These are phyloP conservation scores for Nyctalus aviator DNA, from an alignment of 2,797 vertebrate species.

Conservation along the genomic window DNA sequence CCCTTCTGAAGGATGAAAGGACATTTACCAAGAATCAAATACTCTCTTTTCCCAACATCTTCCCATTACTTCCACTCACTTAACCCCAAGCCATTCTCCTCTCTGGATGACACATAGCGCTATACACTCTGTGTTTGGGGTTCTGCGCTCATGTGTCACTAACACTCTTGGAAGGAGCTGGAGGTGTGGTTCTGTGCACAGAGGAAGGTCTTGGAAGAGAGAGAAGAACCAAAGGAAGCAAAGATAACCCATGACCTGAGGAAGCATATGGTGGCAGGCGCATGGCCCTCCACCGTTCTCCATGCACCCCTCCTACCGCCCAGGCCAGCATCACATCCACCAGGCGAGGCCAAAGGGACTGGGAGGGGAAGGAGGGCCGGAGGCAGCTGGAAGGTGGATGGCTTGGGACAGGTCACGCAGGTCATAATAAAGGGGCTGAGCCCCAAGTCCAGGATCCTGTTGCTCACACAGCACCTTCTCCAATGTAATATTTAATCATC, in stretches of 20 bases:
- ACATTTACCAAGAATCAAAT: constrained; percentile 58
- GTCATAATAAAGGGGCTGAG: neutral
- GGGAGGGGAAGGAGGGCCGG: neutral
- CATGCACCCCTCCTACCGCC: rapidly evolving
- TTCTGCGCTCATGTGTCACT: neutral
- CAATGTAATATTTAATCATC: rapidly evolving
- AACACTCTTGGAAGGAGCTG: neutral
- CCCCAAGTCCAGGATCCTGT: no score
- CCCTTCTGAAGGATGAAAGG: constrained; percentile 21
- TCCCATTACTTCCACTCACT: neutral
- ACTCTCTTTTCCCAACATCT: neutral
- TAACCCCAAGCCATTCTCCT: constrained; percentile 54
- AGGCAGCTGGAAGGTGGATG: rapidly evolving
- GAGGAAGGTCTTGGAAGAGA: neutral
- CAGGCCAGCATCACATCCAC: no score
- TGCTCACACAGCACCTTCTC: no score
- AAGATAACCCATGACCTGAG: rapidly evolving
- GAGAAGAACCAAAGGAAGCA: neutral
- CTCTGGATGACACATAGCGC: constrained; percentile 40
- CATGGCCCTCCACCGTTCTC: rapidly evolving
- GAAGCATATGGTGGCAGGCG: rapidly evolving
- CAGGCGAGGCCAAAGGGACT: rapidly evolving
- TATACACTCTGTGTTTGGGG: neutral
- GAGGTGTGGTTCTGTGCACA: rapidly evolving
- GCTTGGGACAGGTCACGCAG: neutral